A percentile compares a stretch with the other conserved stretches of the same genome.
These are phyloP conservation scores for Gonocerus acuteangulatus DNA, from an alignment of 2,888 invertebrate genomes.

Conservation along the genomic window DNA sequence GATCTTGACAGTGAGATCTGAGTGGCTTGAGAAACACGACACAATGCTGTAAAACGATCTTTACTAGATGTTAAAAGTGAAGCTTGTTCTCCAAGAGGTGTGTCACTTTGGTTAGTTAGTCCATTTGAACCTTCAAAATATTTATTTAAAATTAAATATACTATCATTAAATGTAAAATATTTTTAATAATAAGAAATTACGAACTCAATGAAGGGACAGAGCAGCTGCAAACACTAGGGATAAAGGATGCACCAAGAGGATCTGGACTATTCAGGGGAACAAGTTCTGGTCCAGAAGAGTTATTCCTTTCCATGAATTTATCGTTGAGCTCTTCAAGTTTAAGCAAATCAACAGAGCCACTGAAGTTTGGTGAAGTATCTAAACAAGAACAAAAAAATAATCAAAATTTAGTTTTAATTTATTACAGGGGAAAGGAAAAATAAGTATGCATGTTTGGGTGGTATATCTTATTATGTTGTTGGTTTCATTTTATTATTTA, in stretches of 20 bases:
- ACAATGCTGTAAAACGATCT: constrained; percentile 49
- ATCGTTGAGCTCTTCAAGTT: constrained; percentile 34
- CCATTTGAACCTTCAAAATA: background rate
- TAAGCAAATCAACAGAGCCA: constrained; percentile 31
- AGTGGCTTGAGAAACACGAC: constrained; percentile 48
- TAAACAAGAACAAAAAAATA: constrained; percentile 22
- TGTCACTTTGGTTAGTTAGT: constrained; percentile 33
- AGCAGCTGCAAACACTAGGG: constrained; percentile 41
- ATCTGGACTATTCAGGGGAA: constrained; percentile 48
- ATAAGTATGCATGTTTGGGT: no score
- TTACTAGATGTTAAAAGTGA: constrained; percentile 45
- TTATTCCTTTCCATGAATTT: constrained; percentile 28
- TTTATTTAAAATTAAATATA: no score
- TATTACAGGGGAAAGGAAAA: no score
- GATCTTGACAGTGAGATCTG: constrained; percentile 51
- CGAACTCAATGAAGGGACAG: constrained; percentile 34
- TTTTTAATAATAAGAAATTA: no score
- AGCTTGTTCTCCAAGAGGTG: constrained; percentile 49
- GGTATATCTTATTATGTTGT: no score
- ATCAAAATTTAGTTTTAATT: background rate
- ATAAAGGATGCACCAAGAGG: constrained; percentile 50
- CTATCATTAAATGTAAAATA: no score
- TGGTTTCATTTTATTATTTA: no score
- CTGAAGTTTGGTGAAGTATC: constrained; percentile 34
- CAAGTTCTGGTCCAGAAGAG: constrained; percentile 42